Evolutionary conservation across 1,140 invertebrate genomes (phyloP).

Genomic region (Drosophila fuyamai): DNA sequence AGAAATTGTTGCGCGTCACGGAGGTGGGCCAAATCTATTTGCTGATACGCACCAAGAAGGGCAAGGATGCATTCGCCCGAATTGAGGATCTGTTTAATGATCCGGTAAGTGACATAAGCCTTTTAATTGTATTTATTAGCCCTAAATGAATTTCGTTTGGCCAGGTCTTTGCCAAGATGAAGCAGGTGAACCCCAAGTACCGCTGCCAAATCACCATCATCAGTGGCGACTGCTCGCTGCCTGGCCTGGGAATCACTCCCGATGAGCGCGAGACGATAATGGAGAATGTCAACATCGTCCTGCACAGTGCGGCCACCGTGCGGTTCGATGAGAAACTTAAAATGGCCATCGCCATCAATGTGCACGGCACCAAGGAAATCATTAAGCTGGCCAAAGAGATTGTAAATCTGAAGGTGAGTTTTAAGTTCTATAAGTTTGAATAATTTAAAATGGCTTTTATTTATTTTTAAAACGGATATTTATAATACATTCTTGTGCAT

Average conservation of each 20-base stretch:
- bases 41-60: slow-evolving; percentile 91
- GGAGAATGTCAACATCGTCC: slow-evolving; percentile 89
- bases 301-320: slow-evolving; percentile 95
- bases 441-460: too few relatives aligned
- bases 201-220: slow-evolving; percentile 87
- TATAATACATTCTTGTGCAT: not conserved
- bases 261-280: slow-evolving; percentile 85
- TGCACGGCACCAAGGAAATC: slow-evolving; percentile 88
- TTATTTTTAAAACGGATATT: too few relatives aligned
- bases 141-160: not conserved
- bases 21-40: slow-evolving; percentile 91
- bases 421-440: too few relatives aligned
- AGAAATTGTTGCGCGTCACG: slow-evolving; percentile 93
- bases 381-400: slow-evolving; percentile 87
- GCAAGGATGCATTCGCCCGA: slow-evolving; percentile 88
- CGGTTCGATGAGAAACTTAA: slow-evolving; percentile 94
- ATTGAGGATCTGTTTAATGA: slow-evolving; percentile 89
- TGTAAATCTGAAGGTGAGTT: slow-evolving; percentile 85
- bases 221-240: slow-evolving; percentile 86
- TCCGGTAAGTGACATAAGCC: slow-evolving; percentile 85
- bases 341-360: slow-evolving; percentile 87
- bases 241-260: slow-evolving; percentile 89
- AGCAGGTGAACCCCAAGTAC: slow-evolving; percentile 87
- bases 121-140: not conserved
- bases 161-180: slow-evolving; percentile 87